Base-by-base conservation (phyloP, 2,797 vertebrate species). In the Eulemur mongoz region DNA sequence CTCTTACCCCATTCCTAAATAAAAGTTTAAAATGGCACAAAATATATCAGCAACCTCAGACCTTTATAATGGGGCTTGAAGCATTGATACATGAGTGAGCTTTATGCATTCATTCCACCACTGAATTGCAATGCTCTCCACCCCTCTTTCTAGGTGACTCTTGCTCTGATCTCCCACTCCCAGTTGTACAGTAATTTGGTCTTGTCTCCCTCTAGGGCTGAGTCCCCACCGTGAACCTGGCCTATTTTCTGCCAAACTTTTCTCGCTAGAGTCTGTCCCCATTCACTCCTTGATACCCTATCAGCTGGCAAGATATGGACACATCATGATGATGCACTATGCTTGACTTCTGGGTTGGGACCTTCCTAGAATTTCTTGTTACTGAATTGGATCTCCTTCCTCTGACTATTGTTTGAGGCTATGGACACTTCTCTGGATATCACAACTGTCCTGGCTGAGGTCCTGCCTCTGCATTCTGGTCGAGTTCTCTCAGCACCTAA, bases 351-450 rank as follows among this genome's bases (percentile, higher is more conserved):
- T 54, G 40, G 15, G 12, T 43, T 92, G 43, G 15, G 87, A 59
- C 11, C 12, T 73, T 57, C 82, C 38, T 92, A 88, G 54, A 81
- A 94, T 69, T 91, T 88, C 69, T 94, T 75, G 52, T 78, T 93
- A 57, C 15, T 86, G 17, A 79, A 38, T 93, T 92, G 35, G 17
- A 75, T 70, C 35, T 72, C 12, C 12, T 94, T 32, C 15, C 13
- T 59, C 11, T 96, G 45, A 91, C 43, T 75, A 65, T 25, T 86
- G 50, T 40, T 95, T 59, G 57, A 91, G 65, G 59, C 14, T 76
- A 22, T 67, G 76, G n/a, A 54, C 20, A 22, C n/a, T 50, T 4
- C 61, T 84, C 38, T 87, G 43, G 35, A 88, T 81, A 95, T 61
- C 40, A 13, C 57, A 72, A 13, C 43, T 91, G 10, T 90, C 45